Evolutionary conservation across 2,113 vertebrate genomes (phyloP), one percentile per base, ranked within the genome.

Genomic region (Salvator merianae): DNA sequence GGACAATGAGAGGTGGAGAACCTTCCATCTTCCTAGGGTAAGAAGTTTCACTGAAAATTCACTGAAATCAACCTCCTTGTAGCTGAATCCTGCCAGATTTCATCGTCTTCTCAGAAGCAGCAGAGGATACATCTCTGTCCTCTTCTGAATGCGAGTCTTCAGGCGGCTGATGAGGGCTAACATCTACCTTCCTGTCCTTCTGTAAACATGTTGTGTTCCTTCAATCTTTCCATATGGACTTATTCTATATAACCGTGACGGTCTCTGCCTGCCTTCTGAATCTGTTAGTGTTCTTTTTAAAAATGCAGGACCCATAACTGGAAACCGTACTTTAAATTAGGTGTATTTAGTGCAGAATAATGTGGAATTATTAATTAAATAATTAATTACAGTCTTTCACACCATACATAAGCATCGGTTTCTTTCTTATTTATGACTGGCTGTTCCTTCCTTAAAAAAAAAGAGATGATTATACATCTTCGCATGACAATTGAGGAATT

Each of bases 381-480:
- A n/a, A n/a, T n/a, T n/a, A n/a, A 53, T 53, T 53, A 53, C 16
- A 13, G 16, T 32, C 30, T 38, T 1, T 22, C 36, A 59, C 69
- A 32, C 40, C 78, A 82, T 28, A 28, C 20, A 47, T 0, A 1
- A 63, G 84, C 24, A 82, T 47, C 32, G 32, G 12, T 14, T 6
- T 1, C 38, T n/a, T 79, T 0, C 0, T 22, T 36, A 74, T 63
- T 77, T 84, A 20, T 62, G 30, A 20, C 80, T 63, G 1, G 65
- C 2, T 77, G 40, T 71, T 40, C 77, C 9, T 82, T 69, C 3
- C 10, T 0, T 18, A 36, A 47, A 73, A 68, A n/a, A 47, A 28
- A 88, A 84, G 14, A 86, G 22, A 12, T 79, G 62, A 68, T 32
- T 38, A 68, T 79, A 43, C 63, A 47, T 43, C 78, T 22, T 75